Conservation (phyloP, 64 coral and sea anemone genomes). For the Astreopora myriophthalma region DNA sequence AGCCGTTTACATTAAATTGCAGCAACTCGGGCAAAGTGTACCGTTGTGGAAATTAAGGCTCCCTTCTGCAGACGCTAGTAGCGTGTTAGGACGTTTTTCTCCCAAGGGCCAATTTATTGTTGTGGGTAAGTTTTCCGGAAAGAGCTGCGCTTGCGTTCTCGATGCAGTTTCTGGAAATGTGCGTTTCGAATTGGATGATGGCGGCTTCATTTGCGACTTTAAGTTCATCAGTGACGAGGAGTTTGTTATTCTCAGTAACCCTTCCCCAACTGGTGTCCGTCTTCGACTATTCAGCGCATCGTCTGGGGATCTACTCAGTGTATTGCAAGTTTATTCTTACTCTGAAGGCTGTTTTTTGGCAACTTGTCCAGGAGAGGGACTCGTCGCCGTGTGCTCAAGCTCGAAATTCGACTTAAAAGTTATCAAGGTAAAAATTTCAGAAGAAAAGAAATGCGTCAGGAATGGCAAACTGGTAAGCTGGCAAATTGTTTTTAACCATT, state of each 20-base stretch:
- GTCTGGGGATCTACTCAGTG: background rate
- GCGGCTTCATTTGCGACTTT: background rate
- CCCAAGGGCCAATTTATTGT: background rate
- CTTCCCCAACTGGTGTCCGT: no score
- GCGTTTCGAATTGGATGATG: background rate
- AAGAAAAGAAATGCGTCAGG: background rate
- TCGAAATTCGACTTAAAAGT: background rate
- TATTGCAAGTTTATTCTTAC: background rate
- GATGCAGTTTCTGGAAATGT: background rate
- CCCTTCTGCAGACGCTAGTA: no score
- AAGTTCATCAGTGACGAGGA: constrained; percentile 2
- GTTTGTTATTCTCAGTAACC: background rate
- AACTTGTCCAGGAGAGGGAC: background rate
- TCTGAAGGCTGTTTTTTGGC: background rate
- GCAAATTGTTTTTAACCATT: no score
- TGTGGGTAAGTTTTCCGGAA: background rate
- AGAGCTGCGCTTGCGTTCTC: background rate
- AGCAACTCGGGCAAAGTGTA: no score
- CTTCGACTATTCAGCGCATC: background rate
- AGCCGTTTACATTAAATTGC: no score
- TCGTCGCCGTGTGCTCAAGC: background rate
- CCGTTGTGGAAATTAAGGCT: no score
- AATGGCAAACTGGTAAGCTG: no score
- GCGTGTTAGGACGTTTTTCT: background rate
- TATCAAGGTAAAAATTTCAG: background rate